A percentile compares a stretch with the other conserved stretches of the same genome.
These are phyloP conservation scores for Danionella dracula DNA, from an alignment of 2,797 vertebrate species.

Conservation along the genomic window DNA sequence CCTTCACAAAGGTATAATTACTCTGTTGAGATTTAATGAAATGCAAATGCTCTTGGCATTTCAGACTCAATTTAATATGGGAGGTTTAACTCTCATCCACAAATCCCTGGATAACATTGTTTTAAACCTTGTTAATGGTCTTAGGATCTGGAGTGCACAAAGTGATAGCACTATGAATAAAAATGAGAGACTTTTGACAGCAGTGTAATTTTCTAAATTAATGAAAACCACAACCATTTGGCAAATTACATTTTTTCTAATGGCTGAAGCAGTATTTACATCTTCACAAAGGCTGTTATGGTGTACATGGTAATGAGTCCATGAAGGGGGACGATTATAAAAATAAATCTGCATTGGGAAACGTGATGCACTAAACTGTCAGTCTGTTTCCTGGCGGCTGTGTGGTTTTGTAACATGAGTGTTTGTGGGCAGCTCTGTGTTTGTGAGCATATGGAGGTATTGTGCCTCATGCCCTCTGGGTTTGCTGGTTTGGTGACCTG, in stretches of 20 bases:
- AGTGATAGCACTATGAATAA: constrained; percentile 47
- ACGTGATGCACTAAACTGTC: neutral
- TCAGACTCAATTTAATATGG: constrained; percentile 51
- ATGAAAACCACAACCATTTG: constrained; percentile 43
- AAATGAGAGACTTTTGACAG: constrained; percentile 44
- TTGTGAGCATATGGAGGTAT: constrained; percentile 36
- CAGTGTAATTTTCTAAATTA: constrained; percentile 46
- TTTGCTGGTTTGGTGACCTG: constrained; percentile 24
- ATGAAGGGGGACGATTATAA: constrained; percentile 2
- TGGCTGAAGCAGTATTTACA: constrained; percentile 43
- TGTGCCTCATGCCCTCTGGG: neutral
- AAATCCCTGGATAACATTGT: constrained; percentile 52
- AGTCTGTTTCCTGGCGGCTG: neutral
- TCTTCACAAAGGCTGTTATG: constrained; percentile 16
- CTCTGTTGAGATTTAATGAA: constrained; percentile 49
- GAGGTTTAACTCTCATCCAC: constrained; percentile 48
- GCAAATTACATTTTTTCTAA: constrained; percentile 45
- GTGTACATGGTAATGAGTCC: constrained; percentile 19
- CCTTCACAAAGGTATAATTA: constrained; percentile 44
- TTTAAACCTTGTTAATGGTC: constrained; percentile 53
- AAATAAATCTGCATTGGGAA: constrained; percentile 22
- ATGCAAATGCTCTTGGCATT: constrained; percentile 50
- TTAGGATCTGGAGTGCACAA: constrained; percentile 47
- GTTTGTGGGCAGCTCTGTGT: neutral
- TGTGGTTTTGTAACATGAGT: neutral